phyloP scores from a whole-genome alignment of 1,140 invertebrate species.

The Pantala flavescens region DNA sequence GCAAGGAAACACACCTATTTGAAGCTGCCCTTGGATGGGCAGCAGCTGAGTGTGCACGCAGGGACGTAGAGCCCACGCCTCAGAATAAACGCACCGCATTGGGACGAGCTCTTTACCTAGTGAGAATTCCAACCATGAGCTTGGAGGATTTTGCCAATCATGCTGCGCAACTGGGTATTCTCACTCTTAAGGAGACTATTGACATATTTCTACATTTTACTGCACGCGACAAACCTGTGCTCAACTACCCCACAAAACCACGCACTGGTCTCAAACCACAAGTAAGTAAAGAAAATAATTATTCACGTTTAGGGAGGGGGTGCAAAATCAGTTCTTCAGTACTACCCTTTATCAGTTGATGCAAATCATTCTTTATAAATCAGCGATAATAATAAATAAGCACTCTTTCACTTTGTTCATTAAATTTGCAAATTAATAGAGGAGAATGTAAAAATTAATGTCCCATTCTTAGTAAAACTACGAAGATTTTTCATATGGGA shows the following conservation, averaged over 20 bases:
- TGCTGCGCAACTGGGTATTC: conserved; percentile 75
- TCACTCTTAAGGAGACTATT: conserved; percentile 81
- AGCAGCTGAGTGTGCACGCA: conserved; percentile 66
- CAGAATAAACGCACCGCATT: conserved; percentile 54
- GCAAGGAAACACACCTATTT: conserved; percentile 80
- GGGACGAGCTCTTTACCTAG: conserved; percentile 68
- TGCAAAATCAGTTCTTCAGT: too few species aligned
- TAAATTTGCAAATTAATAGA: too few species aligned
- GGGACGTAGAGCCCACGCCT: conserved; percentile 60
- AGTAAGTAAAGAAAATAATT: conserved; percentile 36
- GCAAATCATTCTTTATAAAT: too few species aligned
- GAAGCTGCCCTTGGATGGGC: conserved; percentile 86
- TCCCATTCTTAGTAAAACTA: too few species aligned
- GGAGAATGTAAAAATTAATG: too few species aligned
- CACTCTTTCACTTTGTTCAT: too few species aligned
- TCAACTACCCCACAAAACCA: conserved; percentile 69
- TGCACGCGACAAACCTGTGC: conserved; percentile 65
- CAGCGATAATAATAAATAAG: too few species aligned
- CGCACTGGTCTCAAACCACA: conserved; percentile 79
- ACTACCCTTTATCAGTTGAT: too few species aligned
- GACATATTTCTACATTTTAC: conserved; percentile 86
- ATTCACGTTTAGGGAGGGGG: too few species aligned
- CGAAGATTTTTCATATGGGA: too few species aligned
- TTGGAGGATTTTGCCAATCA: conserved; percentile 85
- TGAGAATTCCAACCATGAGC: conserved; percentile 81